phyloP scores from a whole-genome alignment of 2,113 vertebrate genomes.

The Melozone crissalis region DNA sequence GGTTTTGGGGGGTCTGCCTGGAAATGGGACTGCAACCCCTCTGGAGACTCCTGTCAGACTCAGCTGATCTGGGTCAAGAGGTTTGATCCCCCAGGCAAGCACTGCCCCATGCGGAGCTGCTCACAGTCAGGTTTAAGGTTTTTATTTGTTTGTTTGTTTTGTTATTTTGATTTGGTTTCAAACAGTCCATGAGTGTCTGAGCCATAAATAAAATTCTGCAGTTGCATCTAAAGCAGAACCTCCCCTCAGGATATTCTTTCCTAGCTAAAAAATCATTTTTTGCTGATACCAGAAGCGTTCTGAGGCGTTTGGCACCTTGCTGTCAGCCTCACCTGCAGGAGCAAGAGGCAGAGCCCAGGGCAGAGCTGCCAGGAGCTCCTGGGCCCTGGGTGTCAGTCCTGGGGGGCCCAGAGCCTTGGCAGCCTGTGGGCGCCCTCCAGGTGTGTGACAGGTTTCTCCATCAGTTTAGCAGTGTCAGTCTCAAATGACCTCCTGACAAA shows the following conservation, averaged over 20 bases:
- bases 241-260: not conserved
- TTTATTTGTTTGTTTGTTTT: no score
- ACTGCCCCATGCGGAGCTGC: not conserved
- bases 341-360: not conserved
- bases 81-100: not conserved
- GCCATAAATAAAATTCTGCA: not conserved
- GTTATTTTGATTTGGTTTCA: not conserved
- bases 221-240: not conserved
- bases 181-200: not conserved
- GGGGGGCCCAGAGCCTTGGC: not conserved
- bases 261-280: not conserved
- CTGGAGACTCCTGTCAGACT: not conserved
- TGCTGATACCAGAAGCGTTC: not conserved
- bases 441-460: not conserved
- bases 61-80: not conserved
- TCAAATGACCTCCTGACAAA: not conserved
- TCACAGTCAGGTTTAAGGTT: fast-evolving
- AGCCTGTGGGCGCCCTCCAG: not conserved
- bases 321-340: not conserved
- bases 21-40: fast-evolving
- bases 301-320: not conserved
- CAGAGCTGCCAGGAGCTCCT: not conserved
- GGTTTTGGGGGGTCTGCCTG: not conserved
- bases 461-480: not conserved
- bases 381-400: not conserved